Evolutionary conservation across 2,797 vertebrate genomes (phyloP).

Genomic region (Euthynnus affinis): DNA sequence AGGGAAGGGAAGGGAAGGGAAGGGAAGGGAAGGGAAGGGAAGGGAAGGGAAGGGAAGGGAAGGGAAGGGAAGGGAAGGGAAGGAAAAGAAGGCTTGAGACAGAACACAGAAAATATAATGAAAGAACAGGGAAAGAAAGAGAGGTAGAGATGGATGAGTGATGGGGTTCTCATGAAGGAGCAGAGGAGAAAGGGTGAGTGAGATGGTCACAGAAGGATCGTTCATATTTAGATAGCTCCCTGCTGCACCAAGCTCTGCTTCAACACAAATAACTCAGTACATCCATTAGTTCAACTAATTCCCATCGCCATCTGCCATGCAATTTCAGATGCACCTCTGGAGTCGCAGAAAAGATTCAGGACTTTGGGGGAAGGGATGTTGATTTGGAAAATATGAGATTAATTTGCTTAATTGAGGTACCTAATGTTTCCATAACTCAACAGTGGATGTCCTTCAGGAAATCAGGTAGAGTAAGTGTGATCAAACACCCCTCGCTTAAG

Average conservation of each 20-base stretch:
- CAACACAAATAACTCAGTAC: conserved; percentile 72
- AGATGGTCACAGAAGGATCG: conserved; percentile 72
- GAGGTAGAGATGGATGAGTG: conserved; percentile 19
- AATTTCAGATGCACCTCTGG: conserved; percentile 80
- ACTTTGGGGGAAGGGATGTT: conserved; percentile 68
- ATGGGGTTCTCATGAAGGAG: conserved; percentile 21
- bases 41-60: not conserved
- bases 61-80: not conserved
- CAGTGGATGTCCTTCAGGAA: conserved; percentile 60
- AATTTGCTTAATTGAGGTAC: conserved; percentile 74
- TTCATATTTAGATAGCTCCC: conserved; percentile 76
- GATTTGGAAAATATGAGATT: conserved; percentile 77
- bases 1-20: too few relatives aligned
- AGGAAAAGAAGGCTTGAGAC: not conserved
- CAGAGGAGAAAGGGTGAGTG: conserved; percentile 39
- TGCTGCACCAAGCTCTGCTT: conserved; percentile 65
- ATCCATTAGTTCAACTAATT: conserved; percentile 83
- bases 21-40: not conserved
- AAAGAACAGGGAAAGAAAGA: not conserved
- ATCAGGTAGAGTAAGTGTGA: conserved; percentile 54
- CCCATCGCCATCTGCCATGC: conserved; percentile 81
- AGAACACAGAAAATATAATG: not conserved
- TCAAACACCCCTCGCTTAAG: conserved; percentile 35
- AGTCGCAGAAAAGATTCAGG: conserved; percentile 72
- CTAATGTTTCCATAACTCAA: conserved; percentile 73